These are phyloP conservation scores for Meta bourneti DNA, from an alignment of 2,888 invertebrate species.

Conservation along the genomic window DNA sequence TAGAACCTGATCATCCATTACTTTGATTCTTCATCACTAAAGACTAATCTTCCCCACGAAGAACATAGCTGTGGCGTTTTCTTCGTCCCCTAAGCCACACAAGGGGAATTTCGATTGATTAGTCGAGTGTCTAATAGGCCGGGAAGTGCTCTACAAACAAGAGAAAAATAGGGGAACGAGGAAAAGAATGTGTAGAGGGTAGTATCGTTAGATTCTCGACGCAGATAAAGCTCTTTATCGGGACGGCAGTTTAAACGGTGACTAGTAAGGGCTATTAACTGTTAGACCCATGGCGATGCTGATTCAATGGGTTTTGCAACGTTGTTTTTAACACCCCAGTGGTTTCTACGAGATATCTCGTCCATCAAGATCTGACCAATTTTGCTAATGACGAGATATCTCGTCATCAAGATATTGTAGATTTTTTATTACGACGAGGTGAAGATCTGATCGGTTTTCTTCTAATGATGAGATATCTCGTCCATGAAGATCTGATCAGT, in stretches of 20 bases:
- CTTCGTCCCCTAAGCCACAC: slow-evolving; percentile 54
- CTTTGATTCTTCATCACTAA: slow-evolving; percentile 56
- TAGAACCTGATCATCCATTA: slow-evolving; percentile 59
- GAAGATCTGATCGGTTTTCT: too few relatives aligned
- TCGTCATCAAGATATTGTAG: too few relatives aligned
- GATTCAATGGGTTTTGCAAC: not conserved
- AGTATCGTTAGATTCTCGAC: slow-evolving; percentile 43
- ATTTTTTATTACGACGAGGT: too few relatives aligned
- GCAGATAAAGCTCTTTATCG: slow-evolving; percentile 42
- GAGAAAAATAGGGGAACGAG: slow-evolving; percentile 40
- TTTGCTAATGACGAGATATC: too few relatives aligned
- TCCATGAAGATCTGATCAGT: too few relatives aligned
- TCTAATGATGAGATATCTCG: too few relatives aligned
- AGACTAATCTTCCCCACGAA: slow-evolving; percentile 57
- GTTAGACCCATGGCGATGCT: not conserved
- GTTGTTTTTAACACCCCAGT: not conserved
- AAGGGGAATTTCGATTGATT: slow-evolving; percentile 66
- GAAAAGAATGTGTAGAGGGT: slow-evolving; percentile 41
- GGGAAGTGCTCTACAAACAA: slow-evolving; percentile 61
- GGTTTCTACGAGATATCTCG: too few relatives aligned
- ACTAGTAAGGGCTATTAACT: slow-evolving; percentile 33
- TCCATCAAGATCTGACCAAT: too few relatives aligned
- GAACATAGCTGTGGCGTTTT: slow-evolving; percentile 42
- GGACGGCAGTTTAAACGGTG: slow-evolving; percentile 36
- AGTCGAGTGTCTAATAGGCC: slow-evolving; percentile 53